Percentiles rank a stretch among this genome's conserved stretches.
phyloP scores from a whole-genome alignment of 1,140 invertebrate genomes.

The Sesamia nonagrioides region DNA sequence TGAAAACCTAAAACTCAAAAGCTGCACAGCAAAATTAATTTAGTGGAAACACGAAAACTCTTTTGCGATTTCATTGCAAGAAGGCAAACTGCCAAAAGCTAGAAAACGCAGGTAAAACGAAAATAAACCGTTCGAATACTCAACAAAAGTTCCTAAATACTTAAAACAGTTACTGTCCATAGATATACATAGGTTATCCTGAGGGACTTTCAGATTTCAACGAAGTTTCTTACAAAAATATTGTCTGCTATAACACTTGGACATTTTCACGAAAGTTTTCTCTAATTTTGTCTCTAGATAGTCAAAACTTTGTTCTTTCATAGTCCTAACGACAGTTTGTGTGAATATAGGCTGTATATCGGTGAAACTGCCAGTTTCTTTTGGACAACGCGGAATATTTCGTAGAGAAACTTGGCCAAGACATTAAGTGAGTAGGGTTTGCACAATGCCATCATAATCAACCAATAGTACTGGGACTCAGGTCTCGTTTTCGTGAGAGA shows the following conservation, averaged over 20 bases:
- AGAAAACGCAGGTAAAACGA: background rate
- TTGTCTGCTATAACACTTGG: slow-evolving; percentile 41
- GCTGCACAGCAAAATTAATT: background rate
- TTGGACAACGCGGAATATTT: background rate
- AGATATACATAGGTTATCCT: slow-evolving; percentile 29
- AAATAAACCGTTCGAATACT: slow-evolving; percentile 2
- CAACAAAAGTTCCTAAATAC: background rate
- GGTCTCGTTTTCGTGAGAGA: too few relatives aligned
- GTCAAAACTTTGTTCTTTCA: slow-evolving; percentile 42
- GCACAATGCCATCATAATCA: too few relatives aligned
- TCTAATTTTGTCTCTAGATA: slow-evolving; percentile 41
- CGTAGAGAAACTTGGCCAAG: background rate
- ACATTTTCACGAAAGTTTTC: slow-evolving; percentile 41
- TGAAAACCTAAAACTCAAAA: too few relatives aligned
- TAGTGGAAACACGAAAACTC: too few relatives aligned
- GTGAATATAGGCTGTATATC: slow-evolving; percentile 29
- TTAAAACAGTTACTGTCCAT: slow-evolving; percentile 20
- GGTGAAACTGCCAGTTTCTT: slow-evolving; percentile 11
- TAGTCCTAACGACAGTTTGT: slow-evolving; percentile 30
- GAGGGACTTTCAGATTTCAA: slow-evolving; percentile 18
- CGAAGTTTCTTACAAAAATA: slow-evolving; percentile 40
- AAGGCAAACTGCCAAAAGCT: background rate
- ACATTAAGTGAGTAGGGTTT: background rate
- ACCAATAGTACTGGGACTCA: too few relatives aligned
- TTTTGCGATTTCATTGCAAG: too few relatives aligned